These are phyloP conservation scores for Odontamblyopus lacepedii DNA, from an alignment of 2,797 vertebrate genomes.

Conservation along the genomic window DNA sequence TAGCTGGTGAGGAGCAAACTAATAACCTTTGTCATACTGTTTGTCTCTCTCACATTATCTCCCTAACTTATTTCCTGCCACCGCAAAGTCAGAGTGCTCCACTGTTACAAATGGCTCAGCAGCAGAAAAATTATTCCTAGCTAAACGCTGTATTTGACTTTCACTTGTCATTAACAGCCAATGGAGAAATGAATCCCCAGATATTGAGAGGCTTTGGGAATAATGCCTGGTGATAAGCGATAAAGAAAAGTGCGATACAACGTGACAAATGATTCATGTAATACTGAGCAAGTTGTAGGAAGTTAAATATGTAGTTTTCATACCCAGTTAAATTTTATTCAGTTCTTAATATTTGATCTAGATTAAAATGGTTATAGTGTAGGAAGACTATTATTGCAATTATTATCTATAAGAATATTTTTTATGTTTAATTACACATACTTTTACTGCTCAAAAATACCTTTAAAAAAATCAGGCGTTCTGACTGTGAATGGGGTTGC, in stretches of 20 bases:
- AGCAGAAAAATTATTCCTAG: constrained; percentile 36
- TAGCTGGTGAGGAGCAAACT: constrained; percentile 53
- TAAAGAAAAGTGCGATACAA: not conserved
- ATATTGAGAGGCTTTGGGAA: constrained; percentile 32
- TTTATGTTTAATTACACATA: too few relatives aligned
- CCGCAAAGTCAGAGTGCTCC: constrained; percentile 57
- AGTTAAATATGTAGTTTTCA: not conserved
- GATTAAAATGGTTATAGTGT: too few relatives aligned
- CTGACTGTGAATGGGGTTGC: too few relatives aligned
- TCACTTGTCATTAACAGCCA: constrained; percentile 47
- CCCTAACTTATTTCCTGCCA: constrained; percentile 19
- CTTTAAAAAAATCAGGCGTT: too few relatives aligned
- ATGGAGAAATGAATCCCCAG: constrained; percentile 38
- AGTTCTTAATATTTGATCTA: too few relatives aligned
- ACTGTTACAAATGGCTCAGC: constrained; percentile 40
- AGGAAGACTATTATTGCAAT: too few relatives aligned
- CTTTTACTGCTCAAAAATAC: too few relatives aligned
- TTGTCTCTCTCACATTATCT: constrained; percentile 38
- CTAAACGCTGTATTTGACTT: constrained; percentile 51
- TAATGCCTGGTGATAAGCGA: constrained; percentile 36
- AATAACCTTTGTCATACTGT: constrained; percentile 63
- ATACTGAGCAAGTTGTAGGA: not conserved
- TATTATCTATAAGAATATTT: too few relatives aligned
- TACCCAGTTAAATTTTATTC: not conserved
- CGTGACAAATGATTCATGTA: not conserved